These are phyloP conservation scores for Noctilio leporinus DNA, from an alignment of 2,113 vertebrate genomes.

Conservation along the genomic window DNA sequence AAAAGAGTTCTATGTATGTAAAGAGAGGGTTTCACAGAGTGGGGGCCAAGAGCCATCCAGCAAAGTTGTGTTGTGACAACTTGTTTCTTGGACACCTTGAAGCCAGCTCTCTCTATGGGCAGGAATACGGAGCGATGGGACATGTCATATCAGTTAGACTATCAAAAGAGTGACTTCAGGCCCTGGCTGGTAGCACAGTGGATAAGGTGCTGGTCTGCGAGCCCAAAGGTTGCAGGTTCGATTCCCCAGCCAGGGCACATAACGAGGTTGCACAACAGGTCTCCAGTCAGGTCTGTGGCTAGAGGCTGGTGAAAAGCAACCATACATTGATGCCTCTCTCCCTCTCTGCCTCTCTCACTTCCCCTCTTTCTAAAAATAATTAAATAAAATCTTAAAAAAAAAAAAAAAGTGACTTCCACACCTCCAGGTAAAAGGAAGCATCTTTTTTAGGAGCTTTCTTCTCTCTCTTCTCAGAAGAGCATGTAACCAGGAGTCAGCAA, in stretches of 20 bases:
- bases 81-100: rapidly evolving
- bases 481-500: not conserved
- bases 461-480: not conserved
- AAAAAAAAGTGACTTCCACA: no score
- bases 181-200: no score
- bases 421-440: not conserved
- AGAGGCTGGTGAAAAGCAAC: no score
- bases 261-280: no score
- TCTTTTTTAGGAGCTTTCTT: not conserved
- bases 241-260: no score
- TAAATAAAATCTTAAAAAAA: no score
- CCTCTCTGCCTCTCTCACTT: no score
- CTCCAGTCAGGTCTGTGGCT: no score
- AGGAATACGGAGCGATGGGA: not conserved
- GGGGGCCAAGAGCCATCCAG: rapidly evolving
- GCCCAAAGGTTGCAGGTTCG: no score
- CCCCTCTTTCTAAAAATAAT: no score
- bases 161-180: rapidly evolving
- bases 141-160: rapidly evolving
- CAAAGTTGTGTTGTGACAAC: not conserved
- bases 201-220: no score
- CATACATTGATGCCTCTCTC: no score
- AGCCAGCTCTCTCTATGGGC: not conserved
- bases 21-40: rapidly evolving
- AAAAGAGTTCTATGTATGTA: rapidly evolving